A percentile compares a stretch with the other conserved stretches of the same genome.
phyloP scores from a whole-genome alignment of 2,797 vertebrate genomes.

The Cyprinodon diabolis region DNA sequence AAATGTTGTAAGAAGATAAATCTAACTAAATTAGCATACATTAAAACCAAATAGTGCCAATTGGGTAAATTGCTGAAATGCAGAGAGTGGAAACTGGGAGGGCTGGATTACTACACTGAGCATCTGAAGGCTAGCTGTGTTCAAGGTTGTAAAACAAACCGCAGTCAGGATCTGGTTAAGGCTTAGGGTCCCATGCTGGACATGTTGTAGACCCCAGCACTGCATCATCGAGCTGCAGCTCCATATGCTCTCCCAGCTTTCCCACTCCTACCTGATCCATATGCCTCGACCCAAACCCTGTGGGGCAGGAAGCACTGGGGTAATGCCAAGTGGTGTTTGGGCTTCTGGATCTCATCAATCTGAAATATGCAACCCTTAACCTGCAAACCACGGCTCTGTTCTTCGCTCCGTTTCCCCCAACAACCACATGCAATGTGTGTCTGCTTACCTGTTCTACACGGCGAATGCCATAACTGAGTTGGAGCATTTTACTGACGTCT shows the following conservation, averaged over 20 bases:
- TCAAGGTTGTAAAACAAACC: constrained; percentile 82
- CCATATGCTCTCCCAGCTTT: constrained; percentile 48
- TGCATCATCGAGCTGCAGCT: constrained; percentile 52
- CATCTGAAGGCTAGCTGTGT: constrained; percentile 73
- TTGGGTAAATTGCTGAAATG: constrained; percentile 53
- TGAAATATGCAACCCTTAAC: constrained; percentile 72
- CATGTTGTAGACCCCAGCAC: constrained; percentile 47
- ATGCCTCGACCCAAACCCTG: constrained; percentile 42
- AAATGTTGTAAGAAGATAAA: constrained; percentile 31
- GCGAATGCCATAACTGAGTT: constrained; percentile 22
- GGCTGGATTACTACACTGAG: constrained; percentile 58
- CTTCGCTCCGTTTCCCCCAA: constrained; percentile 74
- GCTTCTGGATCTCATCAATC: constrained; percentile 82
- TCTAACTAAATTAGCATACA: constrained; percentile 30
- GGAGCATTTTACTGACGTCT: constrained; percentile 55
- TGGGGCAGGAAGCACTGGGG: constrained; percentile 70
- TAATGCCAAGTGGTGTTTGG: constrained; percentile 61
- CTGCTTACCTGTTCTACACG: constrained; percentile 60
- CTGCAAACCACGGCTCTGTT: constrained; percentile 68
- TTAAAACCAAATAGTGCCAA: constrained; percentile 20
- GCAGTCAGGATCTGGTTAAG: constrained; percentile 68
- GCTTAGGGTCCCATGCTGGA: constrained; percentile 45
- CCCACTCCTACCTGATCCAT: constrained; percentile 29
- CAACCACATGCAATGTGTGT: constrained; percentile 74
- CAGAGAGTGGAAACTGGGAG: constrained; percentile 48